A percentile compares a stretch with the other conserved stretches of the same genome.
These are phyloP conservation scores for Spea hammondii DNA, from an alignment of 2,797 vertebrate species.

Conservation along the genomic window DNA sequence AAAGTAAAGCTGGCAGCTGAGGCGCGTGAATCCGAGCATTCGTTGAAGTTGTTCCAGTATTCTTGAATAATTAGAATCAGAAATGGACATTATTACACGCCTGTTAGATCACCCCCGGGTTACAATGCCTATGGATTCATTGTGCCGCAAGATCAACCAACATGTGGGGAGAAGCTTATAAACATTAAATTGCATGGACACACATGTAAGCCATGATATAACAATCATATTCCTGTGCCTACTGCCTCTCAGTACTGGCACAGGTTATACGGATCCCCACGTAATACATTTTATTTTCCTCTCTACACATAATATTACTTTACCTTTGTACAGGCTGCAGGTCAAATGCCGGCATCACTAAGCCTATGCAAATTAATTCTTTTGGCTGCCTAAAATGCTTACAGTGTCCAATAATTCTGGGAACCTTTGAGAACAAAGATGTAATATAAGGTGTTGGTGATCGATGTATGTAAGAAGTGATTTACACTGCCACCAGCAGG, in stretches of 20 bases:
- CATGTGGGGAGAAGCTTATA: neutral
- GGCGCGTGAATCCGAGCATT: neutral
- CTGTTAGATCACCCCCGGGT: neutral
- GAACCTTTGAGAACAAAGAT: slow-evolving; percentile 35
- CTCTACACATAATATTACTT: slow-evolving; percentile 22
- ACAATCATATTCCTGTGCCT: neutral
- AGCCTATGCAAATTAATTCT: slow-evolving; percentile 40
- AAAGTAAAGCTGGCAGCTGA: neutral
- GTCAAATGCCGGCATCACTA: slow-evolving; percentile 17
- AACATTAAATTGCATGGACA: neutral
- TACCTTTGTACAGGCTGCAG: slow-evolving; percentile 9
- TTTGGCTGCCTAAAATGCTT: slow-evolving; percentile 3
- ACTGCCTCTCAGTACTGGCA: neutral
- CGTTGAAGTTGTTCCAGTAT: neutral
- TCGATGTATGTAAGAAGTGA: neutral
- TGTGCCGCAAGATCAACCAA: neutral
- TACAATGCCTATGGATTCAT: neutral
- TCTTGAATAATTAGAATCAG: neutral
- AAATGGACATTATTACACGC: neutral
- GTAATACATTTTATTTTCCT: slow-evolving; percentile 1
- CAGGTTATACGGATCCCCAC: neutral
- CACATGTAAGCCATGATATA: neutral
- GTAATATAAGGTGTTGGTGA: slow-evolving; percentile 15
- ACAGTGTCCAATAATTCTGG: slow-evolving; percentile 18
- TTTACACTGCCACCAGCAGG: too few relatives aligned